These are phyloP conservation scores for Drosophila eohydei DNA, from an alignment of 2,888 invertebrate genomes.

Conservation along the genomic window DNA sequence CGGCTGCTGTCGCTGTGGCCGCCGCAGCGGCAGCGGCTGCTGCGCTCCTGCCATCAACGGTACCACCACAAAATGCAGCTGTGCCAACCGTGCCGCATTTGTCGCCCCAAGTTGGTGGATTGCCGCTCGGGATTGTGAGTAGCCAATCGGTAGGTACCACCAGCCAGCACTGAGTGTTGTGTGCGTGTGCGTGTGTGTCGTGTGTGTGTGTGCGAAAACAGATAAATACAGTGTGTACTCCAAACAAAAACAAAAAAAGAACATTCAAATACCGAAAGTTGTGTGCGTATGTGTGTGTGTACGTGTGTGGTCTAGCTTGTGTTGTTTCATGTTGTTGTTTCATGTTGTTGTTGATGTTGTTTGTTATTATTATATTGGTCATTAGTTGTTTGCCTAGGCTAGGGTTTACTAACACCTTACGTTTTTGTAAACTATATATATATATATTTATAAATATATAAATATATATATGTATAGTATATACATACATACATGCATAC, in stretches of 20 bases:
- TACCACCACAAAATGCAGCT: constrained; percentile 65
- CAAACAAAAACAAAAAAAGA: background rate
- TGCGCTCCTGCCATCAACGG: constrained; percentile 50
- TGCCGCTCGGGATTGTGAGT: constrained; percentile 86
- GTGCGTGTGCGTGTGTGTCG: constrained; percentile 55
- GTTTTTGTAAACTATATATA: constrained; percentile 1
- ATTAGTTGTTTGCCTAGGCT: constrained; percentile 72
- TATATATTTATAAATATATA: background rate
- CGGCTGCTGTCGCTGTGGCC: constrained; percentile 65
- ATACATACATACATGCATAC: constrained; percentile 25
- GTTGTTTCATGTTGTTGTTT: constrained; percentile 23
- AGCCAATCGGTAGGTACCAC: constrained; percentile 85
- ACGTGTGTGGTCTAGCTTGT: constrained; percentile 52
- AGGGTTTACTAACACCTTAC: constrained; percentile 63
- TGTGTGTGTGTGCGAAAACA: constrained; percentile 48
- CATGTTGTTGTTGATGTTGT: constrained; percentile 38
- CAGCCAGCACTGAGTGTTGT: constrained; percentile 44
- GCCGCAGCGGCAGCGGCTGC: constrained; percentile 66
- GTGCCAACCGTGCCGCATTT: constrained; percentile 85
- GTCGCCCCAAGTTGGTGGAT: constrained; percentile 85
- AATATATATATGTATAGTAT: background rate
- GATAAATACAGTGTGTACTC: background rate
- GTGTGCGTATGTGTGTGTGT: constrained; percentile 27
- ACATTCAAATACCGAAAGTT: constrained; percentile 4
- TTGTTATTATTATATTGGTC: constrained; percentile 58